Evolutionary conservation across 1,140 invertebrate species (phyloP).

Genomic region (Agrypnia vestita): DNA sequence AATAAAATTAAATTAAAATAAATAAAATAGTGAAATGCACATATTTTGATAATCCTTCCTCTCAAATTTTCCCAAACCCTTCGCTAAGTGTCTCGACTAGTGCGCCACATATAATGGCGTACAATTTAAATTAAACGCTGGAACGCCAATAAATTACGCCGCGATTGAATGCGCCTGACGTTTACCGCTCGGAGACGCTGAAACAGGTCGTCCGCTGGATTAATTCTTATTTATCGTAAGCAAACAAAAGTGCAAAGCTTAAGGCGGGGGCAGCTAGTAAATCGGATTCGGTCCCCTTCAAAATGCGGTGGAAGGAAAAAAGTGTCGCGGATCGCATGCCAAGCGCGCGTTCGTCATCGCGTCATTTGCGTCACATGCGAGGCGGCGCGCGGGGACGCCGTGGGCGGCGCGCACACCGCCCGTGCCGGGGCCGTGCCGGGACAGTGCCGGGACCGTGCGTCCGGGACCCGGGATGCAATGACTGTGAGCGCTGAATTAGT

Average conservation of each 20-base stretch:
- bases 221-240: conserved; percentile 54
- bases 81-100: conserved; percentile 1
- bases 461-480: background rate
- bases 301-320: conserved; percentile 18
- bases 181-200: conserved; percentile 1
- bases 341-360: conserved; percentile 51
- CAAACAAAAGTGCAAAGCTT: conserved; percentile 53
- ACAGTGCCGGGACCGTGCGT: background rate
- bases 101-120: conserved; percentile 10
- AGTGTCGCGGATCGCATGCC: conserved; percentile 56
- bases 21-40: background rate
- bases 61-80: background rate
- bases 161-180: conserved; percentile 22
- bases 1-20: no score
- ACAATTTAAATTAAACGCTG: conserved; percentile 25
- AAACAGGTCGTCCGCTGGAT: conserved; percentile 17
- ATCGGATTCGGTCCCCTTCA: conserved; percentile 39
- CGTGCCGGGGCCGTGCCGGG: no score
- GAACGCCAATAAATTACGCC: conserved; percentile 28
- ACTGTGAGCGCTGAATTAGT: no score
- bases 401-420: background rate
- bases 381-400: background rate
- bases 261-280: conserved; percentile 37
- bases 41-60: background rate
- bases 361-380: conserved; percentile 25